Evolutionary conservation across 1,140 invertebrate genomes (phyloP).

Genomic region (Sesamia nonagrioides): DNA sequence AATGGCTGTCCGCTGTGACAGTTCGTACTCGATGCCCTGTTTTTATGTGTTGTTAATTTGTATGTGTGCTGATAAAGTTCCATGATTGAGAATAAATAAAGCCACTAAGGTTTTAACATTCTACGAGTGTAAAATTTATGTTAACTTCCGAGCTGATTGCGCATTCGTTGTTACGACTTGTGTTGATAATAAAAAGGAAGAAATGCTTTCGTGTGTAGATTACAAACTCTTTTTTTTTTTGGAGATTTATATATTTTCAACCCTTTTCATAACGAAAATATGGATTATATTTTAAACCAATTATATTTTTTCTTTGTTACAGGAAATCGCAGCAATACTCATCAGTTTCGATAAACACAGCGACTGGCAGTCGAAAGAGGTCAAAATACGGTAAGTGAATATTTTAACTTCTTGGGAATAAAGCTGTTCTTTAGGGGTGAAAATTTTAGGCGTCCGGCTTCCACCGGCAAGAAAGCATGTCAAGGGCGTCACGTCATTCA

Average conservation of each 20-base stretch:
- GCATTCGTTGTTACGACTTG: conserved; percentile 19
- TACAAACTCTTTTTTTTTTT: not conserved
- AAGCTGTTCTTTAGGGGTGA: too few species aligned
- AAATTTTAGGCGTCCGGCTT: too few species aligned
- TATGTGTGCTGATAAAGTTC: conserved; percentile 23
- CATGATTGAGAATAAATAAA: conserved; percentile 33
- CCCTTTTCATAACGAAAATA: not conserved
- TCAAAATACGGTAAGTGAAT: conserved; percentile 95
- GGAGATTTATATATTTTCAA: too few species aligned
- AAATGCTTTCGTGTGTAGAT: not conserved
- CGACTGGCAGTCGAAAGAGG: conserved; percentile 99
- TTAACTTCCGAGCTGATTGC: not conserved
- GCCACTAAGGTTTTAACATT: conserved; percentile 29
- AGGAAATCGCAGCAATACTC: conserved; percentile 99
- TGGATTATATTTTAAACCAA: too few species aligned
- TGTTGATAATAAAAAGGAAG: not conserved
- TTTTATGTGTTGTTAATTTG: conserved; percentile 44
- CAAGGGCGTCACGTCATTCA: too few species aligned
- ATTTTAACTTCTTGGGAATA: not conserved
- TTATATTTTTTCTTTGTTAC: conserved; percentile 86
- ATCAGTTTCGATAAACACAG: conserved; percentile 98
- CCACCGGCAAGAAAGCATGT: too few species aligned
- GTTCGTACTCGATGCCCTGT: conserved; percentile 18
- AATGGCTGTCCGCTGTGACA: not conserved
- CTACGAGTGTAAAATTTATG: conserved; percentile 28